Evolutionary conservation across 2,113 vertebrate species (phyloP), one percentile per base, ranked within the genome.

Genomic region (Mustelus asterias): DNA sequence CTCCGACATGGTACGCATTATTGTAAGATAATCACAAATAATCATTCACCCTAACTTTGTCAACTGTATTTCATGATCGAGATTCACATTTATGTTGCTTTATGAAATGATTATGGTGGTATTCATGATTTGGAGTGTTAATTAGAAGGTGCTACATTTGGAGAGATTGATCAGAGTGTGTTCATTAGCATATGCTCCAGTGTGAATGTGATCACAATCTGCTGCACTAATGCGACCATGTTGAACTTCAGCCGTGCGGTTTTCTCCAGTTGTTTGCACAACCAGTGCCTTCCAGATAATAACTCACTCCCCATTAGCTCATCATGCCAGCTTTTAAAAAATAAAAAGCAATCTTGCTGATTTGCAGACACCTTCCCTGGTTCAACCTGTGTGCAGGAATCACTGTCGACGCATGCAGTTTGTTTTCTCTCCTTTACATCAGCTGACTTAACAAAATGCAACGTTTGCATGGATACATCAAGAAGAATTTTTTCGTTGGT

Each of bases 111-210:
- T 98, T 98, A 98, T 97, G 96, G 97, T 97, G 96, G 97, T 96
- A 97, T 97, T 97, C 98, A 97, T 97, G 97, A 97, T 97, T 97
- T 93, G 97, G 97, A 97, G 97, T 97, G 98, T 97, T 98, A 98
- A 98, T 98, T 98, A 98, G 97, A 97, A 98, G 98, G 98, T 98
- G 97, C 97, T 97, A 97, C 97, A 97, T 97, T 98, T 97, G 96
- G 95, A 96, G 97, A 97, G 97, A 96, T 97, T 96, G 97, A 98
- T 98, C 98, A 97, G 97, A 98, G 96, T 96, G 96, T 98, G 97
- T 97, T 98, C 97, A 98, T 98, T 98, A 98, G 96, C 97, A 97
- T 97, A 96, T 96, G 96, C 97, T 97, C 97, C 97, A 97, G 97
- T 96, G 96, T 96, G 96, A 98, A 96, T 69, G 96, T 95, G 96